Evolutionary conservation across 64 coral and sea anemone species (phyloP).

Genomic region (Porites lutea): DNA sequence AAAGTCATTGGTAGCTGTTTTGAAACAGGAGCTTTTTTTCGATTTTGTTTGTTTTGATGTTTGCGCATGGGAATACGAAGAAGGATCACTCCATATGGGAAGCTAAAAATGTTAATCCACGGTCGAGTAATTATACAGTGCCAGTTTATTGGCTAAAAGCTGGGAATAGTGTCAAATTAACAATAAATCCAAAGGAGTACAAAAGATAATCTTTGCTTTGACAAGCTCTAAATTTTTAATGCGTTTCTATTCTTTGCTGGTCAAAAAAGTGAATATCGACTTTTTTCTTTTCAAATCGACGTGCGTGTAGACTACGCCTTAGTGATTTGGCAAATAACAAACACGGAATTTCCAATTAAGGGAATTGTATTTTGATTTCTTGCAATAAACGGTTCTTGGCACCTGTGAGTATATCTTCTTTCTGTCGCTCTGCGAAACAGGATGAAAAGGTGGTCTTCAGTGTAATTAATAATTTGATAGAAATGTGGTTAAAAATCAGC

Average conservation of each 20-base stretch:
- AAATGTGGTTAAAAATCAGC: background rate
- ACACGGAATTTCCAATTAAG: background rate
- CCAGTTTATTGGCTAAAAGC: slow-evolving; percentile 17
- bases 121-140: background rate
- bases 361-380: background rate
- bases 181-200: slow-evolving; percentile 18
- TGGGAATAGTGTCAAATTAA: slow-evolving; percentile 35
- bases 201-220: slow-evolving; percentile 26
- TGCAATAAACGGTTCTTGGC: background rate
- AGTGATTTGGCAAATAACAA: background rate
- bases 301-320: background rate
- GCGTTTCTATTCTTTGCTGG: background rate
- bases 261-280: background rate
- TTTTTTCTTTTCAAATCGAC: background rate
- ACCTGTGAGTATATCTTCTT: background rate
- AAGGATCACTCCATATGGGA: background rate
- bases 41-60: background rate
- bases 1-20: background rate
- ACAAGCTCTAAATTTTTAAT: slow-evolving; percentile 45
- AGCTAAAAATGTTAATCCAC: background rate
- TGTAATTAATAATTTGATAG: background rate
- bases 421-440: background rate
- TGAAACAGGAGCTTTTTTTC: background rate
- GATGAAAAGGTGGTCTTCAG: background rate
- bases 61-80: background rate